Evolutionary conservation across 1,140 invertebrate genomes (phyloP).

Genomic region (Anastatus disparis): DNA sequence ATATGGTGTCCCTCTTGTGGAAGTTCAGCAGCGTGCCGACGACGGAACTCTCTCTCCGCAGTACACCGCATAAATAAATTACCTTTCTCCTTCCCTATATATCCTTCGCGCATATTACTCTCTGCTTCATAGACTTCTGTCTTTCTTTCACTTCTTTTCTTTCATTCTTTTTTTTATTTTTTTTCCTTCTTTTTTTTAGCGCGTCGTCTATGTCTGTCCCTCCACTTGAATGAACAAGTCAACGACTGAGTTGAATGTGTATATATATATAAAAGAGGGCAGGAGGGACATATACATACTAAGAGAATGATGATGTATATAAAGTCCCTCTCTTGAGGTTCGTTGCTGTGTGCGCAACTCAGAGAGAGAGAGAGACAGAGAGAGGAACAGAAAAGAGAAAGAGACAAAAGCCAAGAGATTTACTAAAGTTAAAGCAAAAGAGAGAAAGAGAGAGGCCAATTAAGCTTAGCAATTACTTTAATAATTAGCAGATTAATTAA

Average conservation of each 20-base stretch:
- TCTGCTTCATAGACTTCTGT: no score
- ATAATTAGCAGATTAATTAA: slow-evolving; percentile 58
- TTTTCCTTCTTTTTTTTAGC: neutral
- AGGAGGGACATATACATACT: no score
- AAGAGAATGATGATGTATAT: no score
- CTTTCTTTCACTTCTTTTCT: neutral
- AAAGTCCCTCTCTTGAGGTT: slow-evolving; percentile 9
- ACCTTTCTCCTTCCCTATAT: neutral
- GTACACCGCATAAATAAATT: slow-evolving; percentile 36
- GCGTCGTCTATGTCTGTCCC: neutral
- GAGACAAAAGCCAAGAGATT: slow-evolving; percentile 31
- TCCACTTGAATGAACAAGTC: neutral
- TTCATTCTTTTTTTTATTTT: neutral
- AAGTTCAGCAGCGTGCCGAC: no score
- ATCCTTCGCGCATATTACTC: no score
- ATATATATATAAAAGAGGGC: neutral
- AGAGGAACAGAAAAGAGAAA: no score
- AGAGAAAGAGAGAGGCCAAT: slow-evolving; percentile 44
- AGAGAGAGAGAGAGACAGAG: no score
- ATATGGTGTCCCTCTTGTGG: neutral
- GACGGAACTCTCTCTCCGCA: neutral
- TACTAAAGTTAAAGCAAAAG: slow-evolving; percentile 51
- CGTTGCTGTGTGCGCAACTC: neutral
- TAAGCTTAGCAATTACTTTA: slow-evolving; percentile 54
- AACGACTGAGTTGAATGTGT: no score